phyloP scores from a whole-genome alignment of 2,797 vertebrate genomes.

The Monodelphis domestica region DNA sequence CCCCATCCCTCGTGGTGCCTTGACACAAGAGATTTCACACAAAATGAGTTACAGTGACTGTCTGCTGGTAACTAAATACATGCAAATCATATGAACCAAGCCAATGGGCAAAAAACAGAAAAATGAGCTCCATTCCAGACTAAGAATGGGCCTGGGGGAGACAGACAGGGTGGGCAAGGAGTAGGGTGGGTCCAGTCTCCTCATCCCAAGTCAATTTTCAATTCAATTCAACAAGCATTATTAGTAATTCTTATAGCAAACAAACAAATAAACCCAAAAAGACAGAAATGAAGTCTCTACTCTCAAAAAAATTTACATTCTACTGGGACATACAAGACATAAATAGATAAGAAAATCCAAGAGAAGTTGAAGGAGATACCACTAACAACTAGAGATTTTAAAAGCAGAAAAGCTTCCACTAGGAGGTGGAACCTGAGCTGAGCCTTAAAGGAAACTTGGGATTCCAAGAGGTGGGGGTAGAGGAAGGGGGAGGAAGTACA shows the following conservation, averaged over 20 bases:
- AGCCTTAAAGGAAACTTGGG: not conserved
- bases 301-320: not conserved
- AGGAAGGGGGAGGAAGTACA: not conserved
- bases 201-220: not conserved
- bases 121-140: not conserved
- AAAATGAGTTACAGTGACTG: not conserved
- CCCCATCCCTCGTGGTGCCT: not conserved
- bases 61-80: not conserved
- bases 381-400: not conserved
- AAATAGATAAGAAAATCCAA: not conserved
- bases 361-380: not conserved
- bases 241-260: too few relatives aligned
- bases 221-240: too few relatives aligned
- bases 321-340: not conserved
- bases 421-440: not conserved
- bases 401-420: not conserved
- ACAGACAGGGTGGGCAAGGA: not conserved
- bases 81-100: not conserved
- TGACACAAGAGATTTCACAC: not conserved
- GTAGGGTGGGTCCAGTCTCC: not conserved
- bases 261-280: too few relatives aligned
- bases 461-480: not conserved
- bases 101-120: not conserved
- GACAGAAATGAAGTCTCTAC: not conserved
- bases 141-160: not conserved